These are phyloP conservation scores for Caenorhabditis sulstoni DNA, from an alignment of 2,888 invertebrate species.

Conservation along the genomic window DNA sequence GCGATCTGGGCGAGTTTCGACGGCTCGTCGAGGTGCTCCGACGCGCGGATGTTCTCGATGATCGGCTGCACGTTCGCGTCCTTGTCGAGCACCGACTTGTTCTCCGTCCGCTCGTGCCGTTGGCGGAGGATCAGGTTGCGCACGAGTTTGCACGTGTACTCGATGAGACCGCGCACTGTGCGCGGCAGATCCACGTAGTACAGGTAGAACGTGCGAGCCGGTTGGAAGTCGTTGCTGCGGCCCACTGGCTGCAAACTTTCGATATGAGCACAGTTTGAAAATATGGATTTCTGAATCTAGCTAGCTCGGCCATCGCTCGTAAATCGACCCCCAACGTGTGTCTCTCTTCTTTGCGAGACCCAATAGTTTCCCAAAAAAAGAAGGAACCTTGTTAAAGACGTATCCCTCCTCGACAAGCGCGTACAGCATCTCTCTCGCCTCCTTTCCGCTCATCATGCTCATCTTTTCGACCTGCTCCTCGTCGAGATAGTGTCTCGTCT, in stretches of 20 bases:
- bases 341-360: no score
- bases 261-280: no score
- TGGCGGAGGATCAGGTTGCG: constrained; percentile 81
- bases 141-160: constrained; percentile 80
- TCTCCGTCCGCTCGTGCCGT: constrained; percentile 80
- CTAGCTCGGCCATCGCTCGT: no score
- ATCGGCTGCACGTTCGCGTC: constrained; percentile 82
- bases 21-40: constrained; percentile 69
- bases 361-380: no score
- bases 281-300: no score
- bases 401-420: constrained; percentile 89
- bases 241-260: constrained; percentile 82
- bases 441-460: constrained; percentile 94
- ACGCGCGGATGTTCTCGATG: constrained; percentile 68
- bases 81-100: constrained; percentile 81
- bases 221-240: constrained; percentile 85
- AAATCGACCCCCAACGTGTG: no score
- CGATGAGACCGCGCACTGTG: constrained; percentile 81
- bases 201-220: constrained; percentile 88
- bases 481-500: constrained; percentile 89
- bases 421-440: constrained; percentile 91
- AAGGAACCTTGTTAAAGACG: constrained; percentile 78
- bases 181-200: constrained; percentile 87
- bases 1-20: constrained; percentile 62
- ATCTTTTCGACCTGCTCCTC: constrained; percentile 89